Evolutionary conservation across 2,888 invertebrate genomes (phyloP).

Genomic region (Falcaria lacertinaria): DNA sequence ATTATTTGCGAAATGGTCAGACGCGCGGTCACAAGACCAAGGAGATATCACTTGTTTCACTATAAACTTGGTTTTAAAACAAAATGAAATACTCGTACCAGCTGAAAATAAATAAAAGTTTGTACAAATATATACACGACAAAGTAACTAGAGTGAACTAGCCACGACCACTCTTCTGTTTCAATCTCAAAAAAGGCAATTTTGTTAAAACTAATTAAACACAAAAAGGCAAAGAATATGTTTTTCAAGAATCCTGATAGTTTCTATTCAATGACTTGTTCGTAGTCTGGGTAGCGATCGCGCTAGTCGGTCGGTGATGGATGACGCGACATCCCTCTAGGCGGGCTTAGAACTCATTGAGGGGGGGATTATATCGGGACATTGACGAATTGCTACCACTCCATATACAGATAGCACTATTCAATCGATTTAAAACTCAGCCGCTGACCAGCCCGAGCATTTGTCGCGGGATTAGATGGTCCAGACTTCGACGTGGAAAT

Average conservation of each 20-base stretch:
- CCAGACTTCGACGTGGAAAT: slow-evolving; percentile 11
- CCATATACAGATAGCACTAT: slow-evolving; percentile 62
- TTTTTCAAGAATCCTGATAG: slow-evolving; percentile 40
- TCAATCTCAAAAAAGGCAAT: slow-evolving; percentile 19
- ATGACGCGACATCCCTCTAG: slow-evolving; percentile 63
- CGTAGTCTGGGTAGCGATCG: slow-evolving; percentile 32
- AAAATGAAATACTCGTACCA: not conserved
- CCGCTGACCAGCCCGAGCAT: slow-evolving; percentile 35
- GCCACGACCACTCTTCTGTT: slow-evolving; percentile 22
- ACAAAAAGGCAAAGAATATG: slow-evolving; percentile 12
- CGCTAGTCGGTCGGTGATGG: slow-evolving; percentile 56
- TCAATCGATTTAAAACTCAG: slow-evolving; percentile 69
- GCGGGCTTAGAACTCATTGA: slow-evolving; percentile 70
- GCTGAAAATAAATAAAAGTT: no score
- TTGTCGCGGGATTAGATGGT: slow-evolving; percentile 35
- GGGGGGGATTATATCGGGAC: slow-evolving; percentile 71
- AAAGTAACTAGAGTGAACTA: not conserved
- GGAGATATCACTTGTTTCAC: no score
- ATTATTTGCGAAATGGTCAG: no score
- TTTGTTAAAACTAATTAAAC: slow-evolving; percentile 16
- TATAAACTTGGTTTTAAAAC: no score
- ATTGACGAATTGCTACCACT: slow-evolving; percentile 70
- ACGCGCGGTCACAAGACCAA: no score
- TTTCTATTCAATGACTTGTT: slow-evolving; percentile 42
- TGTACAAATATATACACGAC: no score